Evolutionary conservation across 2,113 vertebrate genomes (phyloP).

Genomic region (Gallinago jamesoni): DNA sequence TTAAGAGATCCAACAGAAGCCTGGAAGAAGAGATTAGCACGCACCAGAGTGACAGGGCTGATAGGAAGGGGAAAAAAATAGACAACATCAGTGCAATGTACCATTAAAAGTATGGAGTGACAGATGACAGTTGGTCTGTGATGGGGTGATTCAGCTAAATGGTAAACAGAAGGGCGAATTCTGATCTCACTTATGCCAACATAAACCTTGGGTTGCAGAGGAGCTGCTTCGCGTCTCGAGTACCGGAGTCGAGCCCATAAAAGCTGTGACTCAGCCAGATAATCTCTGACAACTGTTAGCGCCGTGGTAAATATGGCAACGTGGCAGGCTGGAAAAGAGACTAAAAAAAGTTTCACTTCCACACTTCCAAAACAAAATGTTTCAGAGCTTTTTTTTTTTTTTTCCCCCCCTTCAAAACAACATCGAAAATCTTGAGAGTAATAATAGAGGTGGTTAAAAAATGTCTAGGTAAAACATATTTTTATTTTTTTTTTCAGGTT

Average conservation of each 20-base stretch:
- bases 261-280: conserved; percentile 70
- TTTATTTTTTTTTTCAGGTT: not conserved
- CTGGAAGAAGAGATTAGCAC: conserved; percentile 55
- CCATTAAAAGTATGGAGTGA: conserved; percentile 67
- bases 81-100: conserved; percentile 66
- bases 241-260: conserved; percentile 16
- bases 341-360: conserved; percentile 51
- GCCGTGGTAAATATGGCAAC: conserved; percentile 57
- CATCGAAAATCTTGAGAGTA: not conserved
- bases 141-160: conserved; percentile 72
- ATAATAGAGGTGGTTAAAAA: not conserved
- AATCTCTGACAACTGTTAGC: conserved; percentile 68
- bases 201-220: conserved; percentile 61
- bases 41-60: conserved; percentile 47
- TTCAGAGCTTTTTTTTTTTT: not conserved
- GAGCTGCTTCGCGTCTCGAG: conserved; percentile 39
- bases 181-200: conserved; percentile 61
- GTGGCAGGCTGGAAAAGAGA: conserved; percentile 41
- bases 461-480: not conserved
- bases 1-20: conserved; percentile 52
- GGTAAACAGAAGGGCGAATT: conserved; percentile 63
- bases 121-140: conserved; percentile 71
- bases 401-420: not conserved
- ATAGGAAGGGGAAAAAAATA: conserved; percentile 57
- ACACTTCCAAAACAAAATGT: not conserved